phyloP scores from a whole-genome alignment of 2,888 invertebrate genomes.

The Orthosia incerta region DNA sequence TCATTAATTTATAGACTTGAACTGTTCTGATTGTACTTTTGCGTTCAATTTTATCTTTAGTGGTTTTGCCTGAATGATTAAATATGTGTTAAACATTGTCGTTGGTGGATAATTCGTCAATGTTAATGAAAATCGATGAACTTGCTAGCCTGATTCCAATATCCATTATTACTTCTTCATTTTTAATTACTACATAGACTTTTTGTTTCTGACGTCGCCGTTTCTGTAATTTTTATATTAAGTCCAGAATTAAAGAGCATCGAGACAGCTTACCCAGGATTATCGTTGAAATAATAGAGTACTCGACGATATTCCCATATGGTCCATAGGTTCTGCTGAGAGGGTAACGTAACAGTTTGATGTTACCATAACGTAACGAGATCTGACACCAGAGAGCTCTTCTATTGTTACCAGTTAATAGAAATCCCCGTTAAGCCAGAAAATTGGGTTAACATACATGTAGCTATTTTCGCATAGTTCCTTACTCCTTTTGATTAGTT shows the following conservation, averaged over 20 bases:
- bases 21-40: not conserved
- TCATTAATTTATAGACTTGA: not conserved
- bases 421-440: slow-evolving; percentile 13
- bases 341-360: slow-evolving; percentile 17
- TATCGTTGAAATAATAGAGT: not conserved
- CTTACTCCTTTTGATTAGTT: slow-evolving; percentile 10
- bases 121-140: slow-evolving; percentile 15
- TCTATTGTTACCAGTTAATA: slow-evolving; percentile 45
- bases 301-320: slow-evolving; percentile 25
- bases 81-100: not conserved
- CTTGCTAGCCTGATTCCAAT: slow-evolving; percentile 7
- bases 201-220: not conserved
- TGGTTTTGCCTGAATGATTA: not conserved
- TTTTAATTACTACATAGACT: not conserved
- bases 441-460: slow-evolving; percentile 35
- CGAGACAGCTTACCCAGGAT: not conserved
- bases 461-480: slow-evolving; percentile 16
- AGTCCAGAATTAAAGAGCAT: not conserved
- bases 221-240: not conserved
- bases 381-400: slow-evolving; percentile 35
- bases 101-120: not conserved
- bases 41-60: not conserved
- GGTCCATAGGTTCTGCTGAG: slow-evolving; percentile 13
- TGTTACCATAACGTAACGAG: slow-evolving; percentile 33
- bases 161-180: not conserved